Base-by-base conservation (phyloP, 2,888 invertebrate species). In the Dermolepida albohirtum region DNA sequence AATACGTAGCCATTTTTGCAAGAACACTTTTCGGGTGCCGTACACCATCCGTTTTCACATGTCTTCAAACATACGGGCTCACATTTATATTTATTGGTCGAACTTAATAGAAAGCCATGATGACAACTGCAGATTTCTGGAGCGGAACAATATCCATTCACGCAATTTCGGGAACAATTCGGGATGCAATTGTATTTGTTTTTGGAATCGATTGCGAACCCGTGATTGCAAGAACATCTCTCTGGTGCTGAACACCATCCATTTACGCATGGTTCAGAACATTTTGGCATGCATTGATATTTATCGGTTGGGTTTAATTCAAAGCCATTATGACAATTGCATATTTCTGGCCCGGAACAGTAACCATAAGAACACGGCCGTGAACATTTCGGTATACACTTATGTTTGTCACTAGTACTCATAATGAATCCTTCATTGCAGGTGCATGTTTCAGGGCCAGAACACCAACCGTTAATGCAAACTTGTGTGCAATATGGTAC, bases 391-490 rank as follows among this genome's bases (percentile, higher is more conserved):
- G 77, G 76, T 34, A 69, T 63, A 16, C 64, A 74, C 7, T 52
- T n/a, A 12, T 51, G 72, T 63, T 70, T 73, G 62, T 73, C 73
- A 2, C 47, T 68, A 12, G 52, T n/a, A 59, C 73, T 69, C 17
- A 59, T n/a, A 1, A 47, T n/a, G 14, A 55, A 75, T 7, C 75
- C 75, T 4, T 34, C 2, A 22, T 72, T 70, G 55, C 80, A 80
- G 0, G 50, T 17, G 14, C 67, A 67, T 0, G 74, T 71, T 49
- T 79, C 78, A 1, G 82, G 81, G 0, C 79, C 80, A 4, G 79
- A 54, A 65, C 82, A 82, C 6, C 34, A 34, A 10, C 83, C 83
- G 64, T 83, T 75, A 6, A 71, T 10, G 64, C 80, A 80, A 1
- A 67, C 39, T 54, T 70, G 68, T 2, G 51, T 55, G 51, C 80